Conservation (phyloP, 2,888 invertebrate species). For the Tridacna gigas region DNA sequence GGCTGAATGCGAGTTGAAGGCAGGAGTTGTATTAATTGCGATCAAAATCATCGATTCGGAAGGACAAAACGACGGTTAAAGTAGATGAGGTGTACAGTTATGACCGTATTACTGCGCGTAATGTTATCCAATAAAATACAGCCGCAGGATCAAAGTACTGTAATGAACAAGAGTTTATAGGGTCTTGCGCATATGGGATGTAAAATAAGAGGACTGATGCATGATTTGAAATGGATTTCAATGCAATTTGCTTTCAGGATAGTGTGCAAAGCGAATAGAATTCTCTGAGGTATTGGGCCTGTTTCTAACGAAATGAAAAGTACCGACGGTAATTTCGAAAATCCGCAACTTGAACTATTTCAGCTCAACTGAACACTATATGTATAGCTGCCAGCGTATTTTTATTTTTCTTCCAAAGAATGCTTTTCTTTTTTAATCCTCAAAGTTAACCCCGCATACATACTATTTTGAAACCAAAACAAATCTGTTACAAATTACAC, state of each 20-base stretch:
- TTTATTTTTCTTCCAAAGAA: too few relatives aligned
- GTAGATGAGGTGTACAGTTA: slow-evolving; percentile 22
- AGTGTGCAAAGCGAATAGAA: neutral
- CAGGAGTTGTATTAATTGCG: slow-evolving; percentile 7
- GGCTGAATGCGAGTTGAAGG: slow-evolving; percentile 7
- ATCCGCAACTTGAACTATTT: too few relatives aligned
- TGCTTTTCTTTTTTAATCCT: too few relatives aligned
- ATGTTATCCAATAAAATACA: slow-evolving; percentile 31
- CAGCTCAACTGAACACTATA: too few relatives aligned
- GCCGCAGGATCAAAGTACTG: slow-evolving; percentile 27
- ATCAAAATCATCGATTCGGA: slow-evolving; percentile 12
- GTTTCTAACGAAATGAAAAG: too few relatives aligned
- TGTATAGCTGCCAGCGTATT: too few relatives aligned
- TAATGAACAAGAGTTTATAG: slow-evolving; percentile 7
- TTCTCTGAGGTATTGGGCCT: too few relatives aligned
- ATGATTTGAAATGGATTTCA: slow-evolving; percentile 9
- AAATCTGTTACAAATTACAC: too few relatives aligned
- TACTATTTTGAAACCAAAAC: too few relatives aligned
- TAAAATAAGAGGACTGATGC: slow-evolving; percentile 9
- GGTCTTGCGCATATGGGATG: slow-evolving; percentile 7
- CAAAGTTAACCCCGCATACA: too few relatives aligned
- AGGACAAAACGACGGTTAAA: slow-evolving; percentile 22
- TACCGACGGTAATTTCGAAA: too few relatives aligned
- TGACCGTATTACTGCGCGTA: slow-evolving; percentile 28
- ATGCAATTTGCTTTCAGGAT: slow-evolving; percentile 1